Conservation (phyloP, 2,797 vertebrate genomes). For the Smutsia temminckii region DNA sequence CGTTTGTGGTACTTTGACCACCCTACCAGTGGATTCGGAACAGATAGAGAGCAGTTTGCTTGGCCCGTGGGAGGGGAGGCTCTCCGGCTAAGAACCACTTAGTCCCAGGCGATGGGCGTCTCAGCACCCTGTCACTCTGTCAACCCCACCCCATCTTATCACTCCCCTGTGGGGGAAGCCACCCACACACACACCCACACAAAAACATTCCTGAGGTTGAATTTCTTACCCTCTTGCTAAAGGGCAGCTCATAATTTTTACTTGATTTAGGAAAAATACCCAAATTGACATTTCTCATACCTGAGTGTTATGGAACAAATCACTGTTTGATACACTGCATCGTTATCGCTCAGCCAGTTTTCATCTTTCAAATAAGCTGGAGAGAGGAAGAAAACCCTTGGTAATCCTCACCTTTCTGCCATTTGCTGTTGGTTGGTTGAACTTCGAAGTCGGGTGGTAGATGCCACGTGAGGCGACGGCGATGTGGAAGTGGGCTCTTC, state of each 20-base stretch:
- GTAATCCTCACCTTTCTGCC: not conserved
- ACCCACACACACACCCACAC: too few species aligned
- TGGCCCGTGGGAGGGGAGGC: not conserved
- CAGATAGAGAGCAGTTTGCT: not conserved
- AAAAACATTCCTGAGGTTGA: not conserved
- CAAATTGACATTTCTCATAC: not conserved
- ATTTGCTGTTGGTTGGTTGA: not conserved
- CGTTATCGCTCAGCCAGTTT: not conserved
- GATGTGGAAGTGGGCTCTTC: not conserved
- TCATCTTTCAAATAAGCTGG: not conserved
- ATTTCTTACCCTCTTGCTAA: not conserved
- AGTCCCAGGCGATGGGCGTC: not conserved
- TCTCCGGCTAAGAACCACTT: accelerated
- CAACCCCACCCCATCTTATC: not conserved
- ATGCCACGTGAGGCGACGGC: not conserved
- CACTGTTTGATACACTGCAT: not conserved
- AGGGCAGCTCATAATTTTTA: not conserved
- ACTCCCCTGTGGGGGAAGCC: accelerated
- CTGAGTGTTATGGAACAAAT: not conserved
- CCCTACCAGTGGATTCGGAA: not conserved
- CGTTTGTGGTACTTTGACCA: not conserved
- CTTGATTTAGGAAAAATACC: not conserved
- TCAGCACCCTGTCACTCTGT: not conserved
- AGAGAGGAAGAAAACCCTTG: not conserved
- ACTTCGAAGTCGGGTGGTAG: not conserved